Evolutionary conservation across 2,797 vertebrate genomes (phyloP), one percentile per base, ranked within the genome.

Genomic region (Toxotes lorentzi): DNA sequence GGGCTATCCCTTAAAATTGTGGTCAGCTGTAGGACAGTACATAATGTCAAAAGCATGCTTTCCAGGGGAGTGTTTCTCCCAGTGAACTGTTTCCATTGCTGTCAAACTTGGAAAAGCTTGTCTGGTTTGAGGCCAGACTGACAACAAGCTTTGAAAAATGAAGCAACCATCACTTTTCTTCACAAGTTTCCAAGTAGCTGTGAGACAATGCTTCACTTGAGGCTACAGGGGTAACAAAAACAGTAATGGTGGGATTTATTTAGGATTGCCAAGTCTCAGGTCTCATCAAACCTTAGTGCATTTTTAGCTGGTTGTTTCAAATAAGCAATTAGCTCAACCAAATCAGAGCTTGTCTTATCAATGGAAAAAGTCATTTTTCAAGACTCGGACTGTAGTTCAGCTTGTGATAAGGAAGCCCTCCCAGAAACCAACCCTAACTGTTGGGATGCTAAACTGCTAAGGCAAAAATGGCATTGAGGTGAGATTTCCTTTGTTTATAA

Each of bases 61-160:
- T 78, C 56, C 47, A 11, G 63, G 19, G 73, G 63, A 73, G 51
- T 69, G 54, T 82, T 83, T 84, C 69, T 82, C 70, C 32, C 73
- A 72, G n/a, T 58, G n/a, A 86, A 70, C 47, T 58, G 56, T 83
- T 86, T 79, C 80, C 60, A 71, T 72, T 65, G 51, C 79, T 83
- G 70, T 77, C 79, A 68, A 80, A 78, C 73, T 78, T 85, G 73
- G 87, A 86, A 76, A 77, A 40, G 51, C 23, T 43, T 38, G 40
- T 70, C 62, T 47, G 41, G 61, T 85, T 73, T 23, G 61, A 79
- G 70, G 72, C 84, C 82, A 87, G 75, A 77, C 78, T 78, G 76
- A 84, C 84, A 80, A 45, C 53, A 23, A 54, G 53, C 65, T 74
- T 72, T 76, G 40, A 80, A 82, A 87, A 85, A 76, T 62, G 27